These are phyloP conservation scores for Prenolepis imparis DNA, from an alignment of 2,888 invertebrate species.

Conservation along the genomic window DNA sequence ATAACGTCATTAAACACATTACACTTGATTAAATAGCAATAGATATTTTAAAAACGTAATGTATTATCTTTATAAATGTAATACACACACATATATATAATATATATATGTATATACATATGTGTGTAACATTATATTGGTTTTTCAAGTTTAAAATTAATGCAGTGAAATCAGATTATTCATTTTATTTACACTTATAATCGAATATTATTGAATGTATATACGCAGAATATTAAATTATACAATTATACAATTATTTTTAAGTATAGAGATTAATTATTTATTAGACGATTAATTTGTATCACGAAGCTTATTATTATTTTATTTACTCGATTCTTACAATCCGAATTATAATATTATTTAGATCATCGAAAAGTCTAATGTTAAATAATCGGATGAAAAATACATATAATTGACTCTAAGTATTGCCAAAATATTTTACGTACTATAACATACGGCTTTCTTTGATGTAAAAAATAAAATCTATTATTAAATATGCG, in stretches of 20 bases:
- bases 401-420: too few relatives aligned
- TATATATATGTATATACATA: background rate
- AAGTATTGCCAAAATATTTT: too few relatives aligned
- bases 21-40: conserved; percentile 14
- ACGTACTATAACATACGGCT: too few relatives aligned
- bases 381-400: too few relatives aligned
- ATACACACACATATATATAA: too few relatives aligned
- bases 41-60: conserved; percentile 9
- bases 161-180: background rate
- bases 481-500: conserved; percentile 6
- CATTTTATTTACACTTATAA: conserved; percentile 24
- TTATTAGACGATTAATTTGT: too few relatives aligned
- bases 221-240: background rate
- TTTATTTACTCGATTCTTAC: too few relatives aligned
- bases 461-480: conserved; percentile 32
- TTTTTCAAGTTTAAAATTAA: conserved; percentile 10
- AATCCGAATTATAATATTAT: too few relatives aligned
- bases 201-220: conserved; percentile 13
- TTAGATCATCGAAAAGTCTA: too few relatives aligned
- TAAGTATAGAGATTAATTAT: too few relatives aligned
- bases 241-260: too few relatives aligned
- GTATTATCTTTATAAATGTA: background rate
- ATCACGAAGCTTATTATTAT: too few relatives aligned
- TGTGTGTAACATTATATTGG: background rate
- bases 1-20: background rate